Base-by-base conservation (phyloP, 1,140 invertebrate genomes). In the Micrasema longulum region DNA sequence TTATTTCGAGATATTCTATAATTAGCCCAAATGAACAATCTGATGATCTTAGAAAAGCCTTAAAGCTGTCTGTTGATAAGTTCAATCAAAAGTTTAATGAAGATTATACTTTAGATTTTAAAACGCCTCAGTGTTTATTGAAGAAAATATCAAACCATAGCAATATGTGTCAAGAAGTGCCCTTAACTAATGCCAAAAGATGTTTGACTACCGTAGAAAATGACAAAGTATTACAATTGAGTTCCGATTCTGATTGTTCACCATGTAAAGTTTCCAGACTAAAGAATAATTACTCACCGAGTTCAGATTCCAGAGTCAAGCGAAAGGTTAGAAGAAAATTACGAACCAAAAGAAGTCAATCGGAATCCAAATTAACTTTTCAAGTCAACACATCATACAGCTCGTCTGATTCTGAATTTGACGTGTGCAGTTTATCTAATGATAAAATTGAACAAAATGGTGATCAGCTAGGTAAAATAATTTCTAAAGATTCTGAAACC, bases 381-480 rank as follows among this genome's bases (percentile, higher is more conserved):
- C 60, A 64, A 47, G 60, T 64, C 9, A 64, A 64, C 31, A 77
- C 69, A 48, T 67, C 81, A 7, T 78, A 80, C 50, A 78, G 77
- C n/a, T 78, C 77, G 57, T 81, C 80, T 5, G 80, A 80, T 69
- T 78, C 77, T 31, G 79, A 80, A 52, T 73, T 72, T 48, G 45
- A 77, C 53, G 36, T 77, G 22, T 77, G 45, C 22, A 64, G 38
- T 62, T 62, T 22, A 31, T 64, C 62, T 6, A 41, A 47, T 18
- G 55, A 60, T 12, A 35, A 60, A 41, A 60, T 41, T 60, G 55
- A 14, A 53, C 23, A 55, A 31, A 31, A 31, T 7, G 26, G 1
- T 22, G 55, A 38, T 20, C n/a, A 60, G 55, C 18, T 41, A 60
- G 55, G 6, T 16, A 41, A 60, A 43, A 60, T 20, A n/a, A 41